Evolutionary conservation across 1,140 invertebrate species (phyloP).

Genomic region (Drosophila bocqueti): DNA sequence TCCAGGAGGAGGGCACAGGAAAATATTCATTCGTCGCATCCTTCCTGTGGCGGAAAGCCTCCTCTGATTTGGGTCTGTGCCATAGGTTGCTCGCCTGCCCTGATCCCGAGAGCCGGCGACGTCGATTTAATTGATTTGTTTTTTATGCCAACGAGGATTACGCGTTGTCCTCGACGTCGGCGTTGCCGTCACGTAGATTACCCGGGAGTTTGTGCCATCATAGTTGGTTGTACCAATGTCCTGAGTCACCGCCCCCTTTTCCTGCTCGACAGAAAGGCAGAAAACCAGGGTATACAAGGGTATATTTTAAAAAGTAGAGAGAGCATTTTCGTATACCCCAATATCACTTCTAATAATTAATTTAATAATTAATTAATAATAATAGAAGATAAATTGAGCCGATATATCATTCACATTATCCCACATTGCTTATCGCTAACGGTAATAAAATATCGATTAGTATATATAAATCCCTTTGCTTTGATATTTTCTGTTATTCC

Average conservation of each 20-base stretch:
- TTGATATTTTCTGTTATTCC: too few species aligned
- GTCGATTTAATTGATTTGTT: constrained; percentile 85
- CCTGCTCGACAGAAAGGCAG: background rate
- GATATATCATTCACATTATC: too few species aligned
- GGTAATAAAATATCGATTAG: too few species aligned
- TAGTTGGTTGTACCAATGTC: constrained; percentile 24
- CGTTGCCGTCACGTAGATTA: constrained; percentile 73
- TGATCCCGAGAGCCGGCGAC: constrained; percentile 38
- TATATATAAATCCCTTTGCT: too few species aligned
- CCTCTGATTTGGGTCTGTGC: constrained; percentile 57
- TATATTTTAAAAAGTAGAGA: background rate
- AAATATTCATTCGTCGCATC: constrained; percentile 84
- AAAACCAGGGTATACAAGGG: background rate
- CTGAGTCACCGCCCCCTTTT: constrained; percentile 35
- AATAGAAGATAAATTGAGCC: too few species aligned
- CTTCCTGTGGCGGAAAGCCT: constrained; percentile 72
- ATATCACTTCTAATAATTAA: too few species aligned
- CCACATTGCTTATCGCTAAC: too few species aligned
- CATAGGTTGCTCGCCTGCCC: background rate
- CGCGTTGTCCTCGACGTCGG: constrained; percentile 62
- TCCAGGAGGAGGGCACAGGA: constrained; percentile 50
- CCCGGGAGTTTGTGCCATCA: constrained; percentile 47
- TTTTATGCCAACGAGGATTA: constrained; percentile 85
- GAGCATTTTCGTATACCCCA: too few species aligned
- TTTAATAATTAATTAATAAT: too few species aligned